phyloP scores from a whole-genome alignment of 2,797 vertebrate species.

The Amazona finschi region DNA sequence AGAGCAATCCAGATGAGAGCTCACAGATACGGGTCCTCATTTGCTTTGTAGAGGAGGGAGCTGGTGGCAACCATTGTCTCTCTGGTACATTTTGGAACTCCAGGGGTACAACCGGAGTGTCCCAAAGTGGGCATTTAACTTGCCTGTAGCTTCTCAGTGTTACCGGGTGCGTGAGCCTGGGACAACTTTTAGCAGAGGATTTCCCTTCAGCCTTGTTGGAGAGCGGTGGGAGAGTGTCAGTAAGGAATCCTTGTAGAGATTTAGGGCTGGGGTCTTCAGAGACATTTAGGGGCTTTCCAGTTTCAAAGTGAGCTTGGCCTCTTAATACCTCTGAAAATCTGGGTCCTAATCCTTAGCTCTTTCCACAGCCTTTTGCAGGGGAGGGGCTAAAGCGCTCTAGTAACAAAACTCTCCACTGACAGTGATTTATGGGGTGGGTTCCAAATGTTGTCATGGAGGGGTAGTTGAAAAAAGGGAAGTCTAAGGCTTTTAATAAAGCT shows the following conservation, averaged over 20 bases:
- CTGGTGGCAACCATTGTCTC: background rate
- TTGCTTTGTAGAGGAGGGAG: background rate
- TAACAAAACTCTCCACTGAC: background rate
- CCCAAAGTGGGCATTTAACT: background rate
- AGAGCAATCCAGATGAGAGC: background rate
- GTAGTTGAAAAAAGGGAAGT: background rate
- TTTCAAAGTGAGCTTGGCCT: background rate
- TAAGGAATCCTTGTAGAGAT: background rate
- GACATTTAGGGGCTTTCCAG: background rate
- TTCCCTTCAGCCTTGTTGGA: background rate
- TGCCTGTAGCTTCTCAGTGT: background rate
- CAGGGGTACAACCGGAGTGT: rapidly evolving
- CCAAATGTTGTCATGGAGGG: background rate
- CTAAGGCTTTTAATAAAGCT: conserved; percentile 13
- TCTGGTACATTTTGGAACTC: background rate
- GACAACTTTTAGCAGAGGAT: background rate
- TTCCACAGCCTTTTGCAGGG: background rate
- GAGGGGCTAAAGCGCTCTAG: background rate
- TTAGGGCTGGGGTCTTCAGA: background rate
- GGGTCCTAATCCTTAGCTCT: background rate
- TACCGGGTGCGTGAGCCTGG: background rate
- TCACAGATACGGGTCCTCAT: background rate
- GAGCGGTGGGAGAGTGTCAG: background rate
- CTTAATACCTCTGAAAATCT: conserved; percentile 6
- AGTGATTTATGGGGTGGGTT: conserved; percentile 32